These are phyloP conservation scores for Drosophila ezoana DNA, from an alignment of 2,888 invertebrate genomes.

Conservation along the genomic window DNA sequence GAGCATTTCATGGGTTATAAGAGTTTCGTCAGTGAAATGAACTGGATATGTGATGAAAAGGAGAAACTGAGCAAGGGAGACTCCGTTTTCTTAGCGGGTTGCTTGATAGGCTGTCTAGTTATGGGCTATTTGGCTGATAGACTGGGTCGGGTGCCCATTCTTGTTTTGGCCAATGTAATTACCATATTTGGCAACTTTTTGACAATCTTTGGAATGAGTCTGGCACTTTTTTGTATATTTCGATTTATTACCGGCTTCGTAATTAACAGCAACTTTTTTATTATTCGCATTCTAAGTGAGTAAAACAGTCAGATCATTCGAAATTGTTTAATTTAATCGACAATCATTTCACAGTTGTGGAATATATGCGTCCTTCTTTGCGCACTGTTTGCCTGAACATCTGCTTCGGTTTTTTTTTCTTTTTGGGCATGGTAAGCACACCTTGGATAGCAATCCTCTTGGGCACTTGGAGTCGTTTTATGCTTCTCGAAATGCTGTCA, in stretches of 20 bases:
- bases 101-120: constrained; percentile 86
- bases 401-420: constrained; percentile 87
- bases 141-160: constrained; percentile 86
- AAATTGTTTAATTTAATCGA: rapidly evolving
- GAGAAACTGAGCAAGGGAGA: constrained; percentile 87
- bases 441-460: constrained; percentile 86
- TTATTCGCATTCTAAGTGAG: constrained; percentile 88
- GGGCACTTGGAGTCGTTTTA: constrained; percentile 86
- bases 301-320: neutral
- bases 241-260: constrained; percentile 87
- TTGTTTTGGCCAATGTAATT: constrained; percentile 86
- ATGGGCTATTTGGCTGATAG: constrained; percentile 87
- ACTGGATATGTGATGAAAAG: constrained; percentile 87
- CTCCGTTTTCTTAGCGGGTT: constrained; percentile 87
- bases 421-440: constrained; percentile 86
- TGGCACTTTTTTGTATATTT: constrained; percentile 85
- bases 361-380: constrained; percentile 86
- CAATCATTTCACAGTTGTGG: constrained; percentile 85
- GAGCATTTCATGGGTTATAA: constrained; percentile 86
- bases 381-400: constrained; percentile 87
- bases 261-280: constrained; percentile 87
- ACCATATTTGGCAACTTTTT: constrained; percentile 86
- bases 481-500: constrained; percentile 86
- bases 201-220: constrained; percentile 85
- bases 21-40: constrained; percentile 88